Conservation (phyloP, 2,888 invertebrate species). For the Parnassius orleans region DNA sequence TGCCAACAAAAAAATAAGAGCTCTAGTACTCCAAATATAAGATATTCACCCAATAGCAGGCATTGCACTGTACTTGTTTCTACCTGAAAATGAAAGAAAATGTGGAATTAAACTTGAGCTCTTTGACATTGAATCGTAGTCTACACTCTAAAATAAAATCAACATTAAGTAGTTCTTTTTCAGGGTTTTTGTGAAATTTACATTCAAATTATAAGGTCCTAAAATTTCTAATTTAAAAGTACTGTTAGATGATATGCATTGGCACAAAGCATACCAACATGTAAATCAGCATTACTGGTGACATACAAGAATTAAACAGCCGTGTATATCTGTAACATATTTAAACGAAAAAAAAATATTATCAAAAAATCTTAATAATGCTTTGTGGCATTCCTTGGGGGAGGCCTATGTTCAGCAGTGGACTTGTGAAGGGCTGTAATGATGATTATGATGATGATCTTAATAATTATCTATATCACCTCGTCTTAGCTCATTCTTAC, state of each 20-base stretch:
- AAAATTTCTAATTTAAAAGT: too few species aligned
- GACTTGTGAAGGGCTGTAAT: too few species aligned
- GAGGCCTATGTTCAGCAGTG: too few species aligned
- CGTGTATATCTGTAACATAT: slow-evolving; percentile 34
- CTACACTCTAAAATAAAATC: too few species aligned
- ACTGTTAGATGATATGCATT: slow-evolving; percentile 62
- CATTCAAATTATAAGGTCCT: too few species aligned
- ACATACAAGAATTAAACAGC: slow-evolving; percentile 59
- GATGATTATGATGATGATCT: too few species aligned
- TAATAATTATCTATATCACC: neutral
- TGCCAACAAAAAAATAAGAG: slow-evolving; percentile 72
- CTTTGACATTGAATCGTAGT: neutral
- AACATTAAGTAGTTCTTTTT: too few species aligned
- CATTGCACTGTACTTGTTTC: slow-evolving; percentile 57
- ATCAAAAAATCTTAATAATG: too few species aligned
- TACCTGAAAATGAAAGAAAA: slow-evolving; percentile 47
- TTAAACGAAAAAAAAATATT: too few species aligned
- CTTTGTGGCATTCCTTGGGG: too few species aligned
- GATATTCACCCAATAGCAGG: slow-evolving; percentile 58
- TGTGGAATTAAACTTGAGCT: neutral
- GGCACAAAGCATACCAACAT: slow-evolving; percentile 66
- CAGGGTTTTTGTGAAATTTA: too few species aligned
- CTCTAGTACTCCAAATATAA: slow-evolving; percentile 64
- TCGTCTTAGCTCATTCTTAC: neutral
- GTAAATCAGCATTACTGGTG: slow-evolving; percentile 66